Conservation (phyloP, 2,113 vertebrate species). For the Cynopterus brachyotis region DNA sequence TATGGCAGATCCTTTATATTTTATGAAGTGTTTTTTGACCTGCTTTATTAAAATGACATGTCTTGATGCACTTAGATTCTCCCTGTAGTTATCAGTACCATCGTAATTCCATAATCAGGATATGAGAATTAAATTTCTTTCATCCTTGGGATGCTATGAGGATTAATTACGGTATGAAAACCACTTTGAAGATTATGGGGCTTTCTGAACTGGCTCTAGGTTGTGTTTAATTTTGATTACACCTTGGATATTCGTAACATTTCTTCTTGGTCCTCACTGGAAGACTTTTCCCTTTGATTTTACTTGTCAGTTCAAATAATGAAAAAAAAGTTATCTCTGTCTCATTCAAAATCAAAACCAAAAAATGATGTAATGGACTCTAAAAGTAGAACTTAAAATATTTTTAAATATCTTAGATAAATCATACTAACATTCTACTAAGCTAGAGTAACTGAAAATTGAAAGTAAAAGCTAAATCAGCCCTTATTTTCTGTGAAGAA, state of each 20-base stretch:
- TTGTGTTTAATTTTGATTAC: constrained; percentile 45
- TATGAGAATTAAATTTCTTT: constrained; percentile 34
- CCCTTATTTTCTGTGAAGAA: background rate
- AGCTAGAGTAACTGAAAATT: background rate
- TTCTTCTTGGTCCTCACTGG: background rate
- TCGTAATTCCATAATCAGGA: background rate
- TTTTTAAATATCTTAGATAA: constrained; percentile 10
- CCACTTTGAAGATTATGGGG: constrained; percentile 34
- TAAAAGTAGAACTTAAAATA: background rate
- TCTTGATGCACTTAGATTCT: background rate
- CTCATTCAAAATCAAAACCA: background rate
- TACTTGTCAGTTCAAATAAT: constrained; percentile 18
- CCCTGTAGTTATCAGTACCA: background rate
- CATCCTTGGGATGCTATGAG: background rate
- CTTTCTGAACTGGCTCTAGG: background rate
- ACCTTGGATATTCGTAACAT: constrained; percentile 20
- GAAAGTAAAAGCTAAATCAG: background rate
- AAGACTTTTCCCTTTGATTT: constrained; percentile 27
- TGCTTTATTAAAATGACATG: background rate
- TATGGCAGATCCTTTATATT: background rate
- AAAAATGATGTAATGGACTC: background rate
- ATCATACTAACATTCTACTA: background rate
- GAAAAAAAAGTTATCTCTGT: background rate
- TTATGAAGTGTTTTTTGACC: background rate
- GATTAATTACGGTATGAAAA: constrained; percentile 54